Base-by-base conservation (phyloP, 1,140 invertebrate genomes). In the Rhizoglyphus robini region DNA sequence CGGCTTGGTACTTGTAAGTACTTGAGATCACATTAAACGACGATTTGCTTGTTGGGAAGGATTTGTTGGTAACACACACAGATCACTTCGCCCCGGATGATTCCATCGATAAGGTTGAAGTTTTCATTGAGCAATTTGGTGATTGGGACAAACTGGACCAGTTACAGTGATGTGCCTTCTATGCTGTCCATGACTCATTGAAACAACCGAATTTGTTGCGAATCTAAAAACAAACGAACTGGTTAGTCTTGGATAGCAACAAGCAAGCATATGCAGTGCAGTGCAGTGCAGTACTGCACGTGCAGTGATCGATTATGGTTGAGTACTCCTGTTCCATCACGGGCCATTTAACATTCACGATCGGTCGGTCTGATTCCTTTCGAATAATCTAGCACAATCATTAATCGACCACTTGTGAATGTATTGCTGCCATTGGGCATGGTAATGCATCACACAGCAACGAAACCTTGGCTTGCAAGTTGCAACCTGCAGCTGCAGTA, bases 91-190 rank as follows among this genome's bases (percentile, higher is more conserved):
- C 82, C 83, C 78, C 74, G 65, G 58, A 72, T 67, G 32, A 71
- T 58, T 0, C 60, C 49, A 1, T 66, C 69, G 30, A 94, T 83
- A 67, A 93, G 79, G 80, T 94, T 94, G 62, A 92, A 88, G 72
- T 88, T 84, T 15, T 85, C 83, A 72, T 82, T 86, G 74, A 88
- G 88, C 54, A 85, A 80, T 65, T 83, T 81, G 0, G 86, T 83
- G 13, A 86, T 84, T 66, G 86, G 81, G 13, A 94, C 79, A 76
- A 95, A 95, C 71, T 90, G 81, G 65, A 95, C 91, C 91, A 95
- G 79, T 95, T 95, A 75, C 91, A 95, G 73, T 92, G 87, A 30
- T 88, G 81, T 31, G 90, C 86, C 71, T 84, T 82, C 29, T 84
- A n/a, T 80, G 41, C 83, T 82, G 63, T 86, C 84, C 32, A 84